A percentile compares a stretch with the other conserved stretches of the same genome.
phyloP scores from a whole-genome alignment of 2,888 invertebrate genomes.

The Leptothorax acervorum region DNA sequence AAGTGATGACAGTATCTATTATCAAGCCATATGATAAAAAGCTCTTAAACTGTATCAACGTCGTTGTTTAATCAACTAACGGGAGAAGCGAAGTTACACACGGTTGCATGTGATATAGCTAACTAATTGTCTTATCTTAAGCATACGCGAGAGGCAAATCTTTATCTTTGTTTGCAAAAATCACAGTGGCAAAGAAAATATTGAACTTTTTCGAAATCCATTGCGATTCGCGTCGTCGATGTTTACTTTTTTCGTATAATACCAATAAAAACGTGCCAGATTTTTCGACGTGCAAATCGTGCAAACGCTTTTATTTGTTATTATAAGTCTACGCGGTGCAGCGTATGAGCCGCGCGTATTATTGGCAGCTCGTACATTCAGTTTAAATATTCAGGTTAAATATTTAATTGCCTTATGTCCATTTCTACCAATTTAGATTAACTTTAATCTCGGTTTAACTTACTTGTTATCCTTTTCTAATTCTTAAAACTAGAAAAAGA shows the following conservation, averaged over 20 bases:
- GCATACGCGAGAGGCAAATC: neutral
- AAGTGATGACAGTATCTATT: neutral
- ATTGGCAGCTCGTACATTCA: neutral
- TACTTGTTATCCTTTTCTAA: too few species aligned
- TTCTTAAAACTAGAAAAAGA: too few species aligned
- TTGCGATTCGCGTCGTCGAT: neutral
- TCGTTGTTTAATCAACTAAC: slow-evolving; percentile 39
- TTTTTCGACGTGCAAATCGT: neutral
- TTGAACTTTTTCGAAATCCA: neutral
- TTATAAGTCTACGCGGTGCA: neutral
- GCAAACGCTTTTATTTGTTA: slow-evolving; percentile 1
- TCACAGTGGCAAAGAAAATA: neutral
- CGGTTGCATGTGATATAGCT: neutral
- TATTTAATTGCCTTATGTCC: neutral
- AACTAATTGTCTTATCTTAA: slow-evolving; percentile 59
- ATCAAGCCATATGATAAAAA: neutral
- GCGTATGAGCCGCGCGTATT: neutral
- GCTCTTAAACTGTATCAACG: slow-evolving; percentile 6
- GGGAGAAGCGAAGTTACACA: neutral
- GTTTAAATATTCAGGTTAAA: slow-evolving; percentile 2
- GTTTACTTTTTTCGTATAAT: neutral
- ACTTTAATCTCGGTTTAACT: too few species aligned
- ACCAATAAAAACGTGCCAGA: neutral
- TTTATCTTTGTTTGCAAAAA: slow-evolving; percentile 37
- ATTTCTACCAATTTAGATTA: too few species aligned